Base-by-base conservation (phyloP, 2,113 vertebrate genomes). In the Eclectus roratus region DNA sequence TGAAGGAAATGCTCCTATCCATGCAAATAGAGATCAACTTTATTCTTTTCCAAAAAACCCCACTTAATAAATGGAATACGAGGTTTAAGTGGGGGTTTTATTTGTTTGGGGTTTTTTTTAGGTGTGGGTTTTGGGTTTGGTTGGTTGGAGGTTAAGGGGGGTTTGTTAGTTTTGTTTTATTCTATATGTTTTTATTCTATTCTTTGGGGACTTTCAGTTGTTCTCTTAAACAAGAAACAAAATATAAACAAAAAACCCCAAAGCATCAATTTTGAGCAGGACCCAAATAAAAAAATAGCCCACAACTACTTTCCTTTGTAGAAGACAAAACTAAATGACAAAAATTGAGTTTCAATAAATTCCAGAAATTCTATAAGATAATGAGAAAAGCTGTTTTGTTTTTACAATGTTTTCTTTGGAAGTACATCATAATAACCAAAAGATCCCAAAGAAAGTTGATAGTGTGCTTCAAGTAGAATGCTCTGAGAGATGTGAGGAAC, bases 1-100 rank as follows among this genome's bases (percentile, higher is more conserved):
- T 77, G 7, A 16, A 50, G 47, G 60, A 85, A 72, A 33, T 35
- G 5, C 1, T 56, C 1, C 8, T 29, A 33, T 28, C 2, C 9
- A 52, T 63, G 6, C 1, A 65, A 69, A 77, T 28, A 12, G 3
- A 49, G 3, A 33, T 27, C 4, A 58, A 8, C 1, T 18, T 44
- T 11, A 55, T 50, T 25, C 0, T 60, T 69, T 28, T 19, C 58
- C 3, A 3, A 28, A 81, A 56, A 35, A 8, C 3, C 2, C 13
- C 10, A 55, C 4, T 28, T 23, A 69, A 3, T 47, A 41, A 86
- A 74, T 61, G 1, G 11, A 39, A 46, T 37, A 8, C 7, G 5
- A 3, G 1, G 7, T n/a, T 53, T 37, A 3, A 2, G 14, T 33
- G 8, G 1, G 1, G 0, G 5, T n/a, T 53, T 63, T 35, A 9